phyloP scores from a whole-genome alignment of 2,113 vertebrate species.

The Aegypius monachus region DNA sequence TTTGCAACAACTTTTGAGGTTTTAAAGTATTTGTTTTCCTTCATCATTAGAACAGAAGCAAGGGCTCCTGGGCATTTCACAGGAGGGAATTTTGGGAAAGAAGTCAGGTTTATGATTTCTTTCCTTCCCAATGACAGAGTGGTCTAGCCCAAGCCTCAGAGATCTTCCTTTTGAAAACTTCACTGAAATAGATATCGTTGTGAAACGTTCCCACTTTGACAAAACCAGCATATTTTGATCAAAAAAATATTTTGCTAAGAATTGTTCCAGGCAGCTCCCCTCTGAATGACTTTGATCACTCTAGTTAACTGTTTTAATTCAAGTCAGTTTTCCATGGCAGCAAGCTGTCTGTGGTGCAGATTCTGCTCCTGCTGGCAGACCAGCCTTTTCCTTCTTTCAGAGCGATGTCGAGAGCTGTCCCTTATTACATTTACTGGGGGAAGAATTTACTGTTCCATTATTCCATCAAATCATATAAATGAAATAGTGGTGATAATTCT shows the following conservation, averaged over 20 bases:
- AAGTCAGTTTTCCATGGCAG: neutral
- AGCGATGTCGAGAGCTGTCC: neutral
- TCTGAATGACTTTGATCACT: neutral
- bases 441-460: neutral
- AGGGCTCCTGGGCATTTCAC: neutral
- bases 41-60: neutral
- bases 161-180: neutral
- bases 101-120: neutral
- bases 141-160: neutral
- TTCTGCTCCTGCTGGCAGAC: neutral
- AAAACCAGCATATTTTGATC: neutral
- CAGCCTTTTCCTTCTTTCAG: neutral
- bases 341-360: neutral
- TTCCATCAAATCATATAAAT: neutral
- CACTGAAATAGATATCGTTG: neutral
- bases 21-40: neutral
- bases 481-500: neutral
- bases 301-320: neutral
- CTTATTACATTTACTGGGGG: neutral
- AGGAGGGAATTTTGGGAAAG: neutral
- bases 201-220: neutral
- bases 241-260: conserved; percentile 12
- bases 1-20: neutral
- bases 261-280: neutral
- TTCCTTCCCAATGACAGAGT: neutral